Base-by-base conservation (phyloP, 2,113 vertebrate genomes). In the Arothron firmamentum region DNA sequence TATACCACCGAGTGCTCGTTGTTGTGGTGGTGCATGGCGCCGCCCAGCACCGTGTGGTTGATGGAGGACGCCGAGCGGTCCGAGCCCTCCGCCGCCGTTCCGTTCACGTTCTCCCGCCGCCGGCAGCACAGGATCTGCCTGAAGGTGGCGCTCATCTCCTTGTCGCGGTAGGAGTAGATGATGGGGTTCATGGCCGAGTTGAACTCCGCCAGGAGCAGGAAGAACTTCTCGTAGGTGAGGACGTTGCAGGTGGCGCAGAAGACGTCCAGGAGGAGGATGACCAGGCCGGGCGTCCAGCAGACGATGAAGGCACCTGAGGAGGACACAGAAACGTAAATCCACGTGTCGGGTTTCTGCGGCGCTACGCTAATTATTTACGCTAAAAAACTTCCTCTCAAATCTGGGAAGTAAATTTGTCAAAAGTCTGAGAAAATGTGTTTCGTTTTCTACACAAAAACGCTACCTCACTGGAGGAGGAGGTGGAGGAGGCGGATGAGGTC, bases 181-280 rank as follows among this genome's bases (percentile, higher is more conserved):
- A 99, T 99, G 76, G 97, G 97, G 84, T 99, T 99, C 96, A 99
- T 99, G 78, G 97, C 97, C 0, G 96, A 99, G 88, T 99, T 99
- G 90, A 98, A 96, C 84, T 98, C 96, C 0, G 97, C 96, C 2
- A 99, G 90, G 48, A 99, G 93, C 16, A 99, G 92, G 89, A 99
- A 98, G 84, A 98, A 99, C 80, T 99, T 99, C 80, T 99, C 97
- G 0, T 94, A 99, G 56, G 92, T 91, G 75, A 99, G 90, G 60
- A 99, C 92, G 0, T 94, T 91, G 75, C 97, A 99, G 41, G 76
- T 91, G 0, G 92, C 84, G 31, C 97, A 99, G 80, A 96, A 98
- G 65, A 98, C 96, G 7, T 99, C 97, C 0, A 99, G 92, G 23
- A 99, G 91, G 38, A 99, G 87, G 83, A 99, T 88, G 77, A 99